These are phyloP conservation scores for Cyaniris semiargus DNA, from an alignment of 2,888 invertebrate species.

Conservation along the genomic window DNA sequence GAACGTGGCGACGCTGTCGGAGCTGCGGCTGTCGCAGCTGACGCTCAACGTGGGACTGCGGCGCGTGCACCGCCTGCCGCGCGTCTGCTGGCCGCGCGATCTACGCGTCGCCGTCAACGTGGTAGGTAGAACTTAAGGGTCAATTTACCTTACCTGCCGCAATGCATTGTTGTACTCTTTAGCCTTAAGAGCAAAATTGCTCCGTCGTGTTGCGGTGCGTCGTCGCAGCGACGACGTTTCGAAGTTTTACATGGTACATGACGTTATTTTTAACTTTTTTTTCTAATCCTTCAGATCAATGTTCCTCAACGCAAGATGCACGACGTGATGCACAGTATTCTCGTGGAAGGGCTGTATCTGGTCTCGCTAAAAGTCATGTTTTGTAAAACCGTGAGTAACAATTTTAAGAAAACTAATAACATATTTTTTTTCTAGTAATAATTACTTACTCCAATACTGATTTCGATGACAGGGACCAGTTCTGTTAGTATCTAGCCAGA, in stretches of 20 bases:
- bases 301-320: conserved; percentile 56
- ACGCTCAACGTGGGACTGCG: conserved; percentile 54
- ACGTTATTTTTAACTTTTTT: not conserved
- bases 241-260: not conserved
- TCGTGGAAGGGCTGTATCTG: conserved; percentile 58
- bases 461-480: too few relatives aligned
- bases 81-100: conserved; percentile 53
- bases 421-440: too few relatives aligned
- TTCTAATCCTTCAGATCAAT: conserved; percentile 53
- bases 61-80: conserved; percentile 41
- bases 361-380: conserved; percentile 68
- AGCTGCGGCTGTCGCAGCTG: conserved; percentile 51
- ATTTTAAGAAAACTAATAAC: too few relatives aligned
- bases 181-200: too few relatives aligned
- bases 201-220: not conserved
- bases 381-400: conserved; percentile 66
- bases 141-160: too few relatives aligned
- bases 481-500: too few relatives aligned
- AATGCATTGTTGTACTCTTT: too few relatives aligned
- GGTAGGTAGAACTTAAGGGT: conserved; percentile 50
- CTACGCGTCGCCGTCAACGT: conserved; percentile 57
- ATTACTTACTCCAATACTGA: too few relatives aligned
- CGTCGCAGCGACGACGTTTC: not conserved
- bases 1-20: conserved; percentile 53
- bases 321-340: conserved; percentile 58